Evolutionary conservation across 2,113 vertebrate species (phyloP), one percentile per base, ranked within the genome.

Genomic region (Dicrurus megarhynchus): DNA sequence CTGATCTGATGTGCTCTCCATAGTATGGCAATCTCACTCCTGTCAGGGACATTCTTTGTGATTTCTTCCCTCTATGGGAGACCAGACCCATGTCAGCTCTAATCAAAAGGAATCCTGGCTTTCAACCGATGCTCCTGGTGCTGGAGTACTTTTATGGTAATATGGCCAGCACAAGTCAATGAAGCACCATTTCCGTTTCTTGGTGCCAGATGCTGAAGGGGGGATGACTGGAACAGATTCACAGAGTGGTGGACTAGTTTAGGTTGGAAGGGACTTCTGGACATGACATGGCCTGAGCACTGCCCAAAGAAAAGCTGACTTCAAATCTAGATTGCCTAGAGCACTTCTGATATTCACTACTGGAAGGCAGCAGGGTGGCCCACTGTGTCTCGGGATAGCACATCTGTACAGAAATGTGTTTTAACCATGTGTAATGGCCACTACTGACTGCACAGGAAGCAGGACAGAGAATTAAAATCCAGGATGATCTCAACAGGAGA

Each of bases 391-490:
- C 17, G 60, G 56, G 28, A 55, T 17, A 78, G 30, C n/a, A 60
- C 26, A 49, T 84, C 53, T 53, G 3, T 65, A 75, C 17, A 69
- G 55, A 96, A 87, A 84, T 73, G 32, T 79, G 21, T 44, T 93
- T 94, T 84, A 86, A 81, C 56, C 56, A 60, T 61, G 21, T 47
- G 11, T 47, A 52, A 49, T 61, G 67, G 14, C 33, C 57, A 41
- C 65, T 94, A 60, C 26, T 76, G 69, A 70, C 44, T 81, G 41
- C 5, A 1, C 14, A 57, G 60, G 53, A 84, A 42, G 30, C 33
- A 92, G 74, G 61, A 83, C 13, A 50, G 55, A 65, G 57, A 85
- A 85, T 85, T 95, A 78, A 91, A 97, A 94, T 84, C 83, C 76
- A 73, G 71, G 75, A 73, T 13, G 5, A 37, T 73, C 42, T 94